Conservation (phyloP, 2,113 vertebrate genomes). For the Oncorhynchus clarkii region DNA sequence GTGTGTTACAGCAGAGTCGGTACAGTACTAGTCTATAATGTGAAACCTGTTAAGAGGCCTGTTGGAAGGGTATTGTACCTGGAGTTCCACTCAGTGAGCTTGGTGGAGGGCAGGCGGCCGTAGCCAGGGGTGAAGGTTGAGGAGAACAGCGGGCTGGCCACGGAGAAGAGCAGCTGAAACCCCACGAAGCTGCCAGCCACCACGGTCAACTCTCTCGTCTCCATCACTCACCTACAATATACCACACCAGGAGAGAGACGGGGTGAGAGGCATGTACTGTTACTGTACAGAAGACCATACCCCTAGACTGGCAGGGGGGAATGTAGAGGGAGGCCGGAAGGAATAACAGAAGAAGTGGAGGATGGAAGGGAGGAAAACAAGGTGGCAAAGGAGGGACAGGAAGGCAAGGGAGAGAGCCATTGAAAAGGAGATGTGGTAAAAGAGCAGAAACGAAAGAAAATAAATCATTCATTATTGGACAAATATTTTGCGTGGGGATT, state of each 20-base stretch:
- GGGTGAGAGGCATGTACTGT: not conserved
- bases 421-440: not conserved
- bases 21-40: too few relatives aligned
- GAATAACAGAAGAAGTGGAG: conserved; percentile 1
- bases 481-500: conserved; percentile 54
- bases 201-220: conserved; percentile 77
- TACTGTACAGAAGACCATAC: not conserved
- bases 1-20: too few relatives aligned
- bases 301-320: not conserved
- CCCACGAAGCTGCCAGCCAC: conserved; percentile 73
- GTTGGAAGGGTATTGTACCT: conserved; percentile 60
- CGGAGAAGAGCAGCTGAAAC: conserved; percentile 76
- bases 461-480: conserved; percentile 33
- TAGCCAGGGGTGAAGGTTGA: conserved; percentile 60
- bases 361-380: conserved; percentile 26
- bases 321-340: not conserved
- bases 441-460: conserved; percentile 13
- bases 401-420: not conserved
- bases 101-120: conserved; percentile 56
- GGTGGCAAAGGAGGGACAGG: conserved; percentile 1
- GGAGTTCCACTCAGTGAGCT: conserved; percentile 81
- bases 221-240: conserved; percentile 73
- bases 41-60: too few relatives aligned
- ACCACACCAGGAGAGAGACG: conserved; percentile 7
- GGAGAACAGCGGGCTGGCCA: conserved; percentile 69